A percentile compares a stretch with the other conserved stretches of the same genome.
Conservation (phyloP, 2,888 invertebrate genomes). For the Hirtodrosophila trivittata region DNA sequence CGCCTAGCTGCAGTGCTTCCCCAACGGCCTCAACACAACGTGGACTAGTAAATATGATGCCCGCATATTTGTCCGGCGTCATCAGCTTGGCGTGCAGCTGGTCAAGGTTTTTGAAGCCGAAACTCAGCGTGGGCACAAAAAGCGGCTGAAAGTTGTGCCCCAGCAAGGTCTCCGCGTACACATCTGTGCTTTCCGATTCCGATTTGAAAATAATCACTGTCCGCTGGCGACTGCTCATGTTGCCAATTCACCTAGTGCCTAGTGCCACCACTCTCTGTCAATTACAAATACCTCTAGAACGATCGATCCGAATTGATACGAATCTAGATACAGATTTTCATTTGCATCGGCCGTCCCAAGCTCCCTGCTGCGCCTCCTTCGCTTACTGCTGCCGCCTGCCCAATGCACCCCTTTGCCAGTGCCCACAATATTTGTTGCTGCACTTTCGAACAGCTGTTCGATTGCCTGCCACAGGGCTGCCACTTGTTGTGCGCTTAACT, state of each 20-base stretch:
- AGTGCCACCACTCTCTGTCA: constrained; percentile 5
- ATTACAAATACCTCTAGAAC: too few species aligned
- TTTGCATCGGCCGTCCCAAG: too few species aligned
- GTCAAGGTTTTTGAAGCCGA: constrained; percentile 85
- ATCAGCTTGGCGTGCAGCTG: constrained; percentile 83
- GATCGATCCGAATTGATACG: too few species aligned
- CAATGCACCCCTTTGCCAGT: too few species aligned
- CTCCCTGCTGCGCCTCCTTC: too few species aligned
- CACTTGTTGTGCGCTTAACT: too few species aligned
- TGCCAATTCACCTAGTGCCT: constrained; percentile 12
- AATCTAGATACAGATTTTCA: too few species aligned
- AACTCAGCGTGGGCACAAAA: constrained; percentile 85
- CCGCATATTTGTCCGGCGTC: constrained; percentile 84
- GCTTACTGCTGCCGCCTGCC: too few species aligned
- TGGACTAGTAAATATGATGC: constrained; percentile 86
- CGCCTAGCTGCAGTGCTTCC: constrained; percentile 83
- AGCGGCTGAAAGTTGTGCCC: constrained; percentile 84
- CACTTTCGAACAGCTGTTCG: background rate
- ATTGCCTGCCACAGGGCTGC: too few species aligned
- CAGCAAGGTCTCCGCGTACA: constrained; percentile 84
- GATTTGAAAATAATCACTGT: constrained; percentile 83
- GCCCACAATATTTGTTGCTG: background rate
- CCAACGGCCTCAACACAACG: constrained; percentile 85
- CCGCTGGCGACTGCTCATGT: constrained; percentile 61
- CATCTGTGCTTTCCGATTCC: constrained; percentile 84